Evolutionary conservation across 2,888 invertebrate species (phyloP).

Genomic region (Cartodere bifasciata): DNA sequence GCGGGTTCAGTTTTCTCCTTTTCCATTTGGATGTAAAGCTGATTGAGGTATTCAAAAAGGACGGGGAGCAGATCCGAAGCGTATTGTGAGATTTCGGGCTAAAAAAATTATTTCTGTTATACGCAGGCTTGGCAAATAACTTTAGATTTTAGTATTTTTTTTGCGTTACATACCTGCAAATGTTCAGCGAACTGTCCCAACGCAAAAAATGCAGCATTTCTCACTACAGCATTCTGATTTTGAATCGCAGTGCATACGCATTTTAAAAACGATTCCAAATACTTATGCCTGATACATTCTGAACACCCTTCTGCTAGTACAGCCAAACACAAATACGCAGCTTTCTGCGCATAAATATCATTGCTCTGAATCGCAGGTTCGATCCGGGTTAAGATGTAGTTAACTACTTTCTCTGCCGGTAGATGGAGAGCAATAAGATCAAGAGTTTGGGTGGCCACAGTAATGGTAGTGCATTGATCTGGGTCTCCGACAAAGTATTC

Average conservation of each 20-base stretch:
- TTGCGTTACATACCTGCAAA: constrained; percentile 40
- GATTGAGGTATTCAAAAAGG: constrained; percentile 55
- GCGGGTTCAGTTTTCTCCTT: constrained; percentile 45
- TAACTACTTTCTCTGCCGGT: constrained; percentile 63
- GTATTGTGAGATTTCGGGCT: constrained; percentile 65
- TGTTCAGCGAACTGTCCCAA: constrained; percentile 71
- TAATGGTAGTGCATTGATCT: constrained; percentile 49
- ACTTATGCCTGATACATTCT: constrained; percentile 58
- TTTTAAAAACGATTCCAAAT: constrained; percentile 53
- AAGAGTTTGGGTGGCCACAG: constrained; percentile 60
- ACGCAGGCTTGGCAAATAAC: neutral
- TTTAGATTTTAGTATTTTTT: neutral
- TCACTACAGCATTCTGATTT: constrained; percentile 48
- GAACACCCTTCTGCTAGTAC: constrained; percentile 69
- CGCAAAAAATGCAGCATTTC: constrained; percentile 66
- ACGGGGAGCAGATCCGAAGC: constrained; percentile 59
- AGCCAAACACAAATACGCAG: constrained; percentile 59
- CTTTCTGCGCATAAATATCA: constrained; percentile 52
- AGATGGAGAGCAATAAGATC: constrained; percentile 61
- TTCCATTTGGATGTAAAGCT: constrained; percentile 43
- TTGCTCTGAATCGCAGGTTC: constrained; percentile 50
- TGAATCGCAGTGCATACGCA: constrained; percentile 58
- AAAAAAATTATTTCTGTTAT: constrained; percentile 8
- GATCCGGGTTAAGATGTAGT: constrained; percentile 48
- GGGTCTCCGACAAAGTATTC: constrained; percentile 50